These are phyloP conservation scores for Marmota monax DNA, from an alignment of 2,113 vertebrate genomes.

Conservation along the genomic window DNA sequence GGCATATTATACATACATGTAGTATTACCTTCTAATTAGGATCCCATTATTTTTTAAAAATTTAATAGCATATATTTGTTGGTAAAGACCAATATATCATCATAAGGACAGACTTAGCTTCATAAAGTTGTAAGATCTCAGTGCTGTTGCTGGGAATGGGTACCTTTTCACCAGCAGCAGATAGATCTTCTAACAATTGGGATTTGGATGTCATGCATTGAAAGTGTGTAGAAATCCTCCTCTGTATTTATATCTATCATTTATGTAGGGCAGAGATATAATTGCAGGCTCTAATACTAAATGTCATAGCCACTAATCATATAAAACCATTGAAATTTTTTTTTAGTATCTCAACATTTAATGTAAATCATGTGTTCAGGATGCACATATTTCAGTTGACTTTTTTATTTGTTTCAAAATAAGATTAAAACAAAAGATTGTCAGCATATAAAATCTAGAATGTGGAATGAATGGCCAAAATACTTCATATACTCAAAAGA, in stretches of 20 bases:
- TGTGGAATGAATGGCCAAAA: neutral
- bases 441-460: neutral
- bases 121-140: neutral
- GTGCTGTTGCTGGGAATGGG: fast-evolving
- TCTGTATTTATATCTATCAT: neutral
- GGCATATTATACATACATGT: too few species aligned
- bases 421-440: neutral
- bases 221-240: neutral
- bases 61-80: neutral
- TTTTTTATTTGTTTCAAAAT: constrained; percentile 21
- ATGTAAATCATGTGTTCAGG: neutral
- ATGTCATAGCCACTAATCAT: neutral
- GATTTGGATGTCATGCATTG: fast-evolving
- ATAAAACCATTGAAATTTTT: neutral
- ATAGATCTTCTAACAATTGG: neutral
- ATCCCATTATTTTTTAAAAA: too few species aligned
- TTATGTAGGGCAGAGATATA: neutral
- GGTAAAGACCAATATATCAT: neutral
- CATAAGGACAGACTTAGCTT: neutral
- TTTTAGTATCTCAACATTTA: neutral
- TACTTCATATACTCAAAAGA: neutral
- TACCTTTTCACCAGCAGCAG: fast-evolving
- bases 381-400: neutral
- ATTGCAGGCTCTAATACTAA: neutral
- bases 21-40: too few species aligned